These are phyloP conservation scores for Danionella cerebrum DNA, from an alignment of 2,113 vertebrate genomes.

Conservation along the genomic window DNA sequence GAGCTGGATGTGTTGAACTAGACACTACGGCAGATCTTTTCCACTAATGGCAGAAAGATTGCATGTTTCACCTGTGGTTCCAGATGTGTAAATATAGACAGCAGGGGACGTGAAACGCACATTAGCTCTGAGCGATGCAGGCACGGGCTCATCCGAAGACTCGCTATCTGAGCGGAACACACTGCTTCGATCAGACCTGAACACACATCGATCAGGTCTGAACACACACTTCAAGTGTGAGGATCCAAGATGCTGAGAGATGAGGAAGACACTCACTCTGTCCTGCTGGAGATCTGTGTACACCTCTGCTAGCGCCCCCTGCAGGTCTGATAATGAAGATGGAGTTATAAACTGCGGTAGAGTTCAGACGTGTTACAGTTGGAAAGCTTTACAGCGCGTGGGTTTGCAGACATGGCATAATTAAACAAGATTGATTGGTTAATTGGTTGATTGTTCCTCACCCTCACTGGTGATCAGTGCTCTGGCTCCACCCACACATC, in stretches of 20 bases:
- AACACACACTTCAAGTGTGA: too few relatives aligned
- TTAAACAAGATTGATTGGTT: too few relatives aligned
- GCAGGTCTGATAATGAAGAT: slow-evolving; percentile 44
- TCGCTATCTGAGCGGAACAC: too few relatives aligned
- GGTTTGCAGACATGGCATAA: too few relatives aligned
- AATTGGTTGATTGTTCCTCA: slow-evolving; percentile 37
- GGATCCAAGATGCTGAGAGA: too few relatives aligned
- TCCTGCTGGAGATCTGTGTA: slow-evolving; percentile 66
- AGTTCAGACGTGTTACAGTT: too few relatives aligned
- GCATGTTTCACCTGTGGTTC: slow-evolving; percentile 72
- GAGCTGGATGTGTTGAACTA: too few relatives aligned
- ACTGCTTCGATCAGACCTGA: slow-evolving; percentile 65
- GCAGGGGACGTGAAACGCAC: slow-evolving; percentile 67
- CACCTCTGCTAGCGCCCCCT: slow-evolving; percentile 69
- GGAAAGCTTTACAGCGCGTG: too few relatives aligned
- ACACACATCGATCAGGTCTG: slow-evolving; percentile 64
- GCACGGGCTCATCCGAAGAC: slow-evolving; percentile 55
- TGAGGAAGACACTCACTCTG: too few relatives aligned
- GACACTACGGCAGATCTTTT: too few relatives aligned
- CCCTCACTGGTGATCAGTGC: slow-evolving; percentile 72
- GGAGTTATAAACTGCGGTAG: too few relatives aligned
- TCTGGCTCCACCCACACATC: slow-evolving; percentile 64
- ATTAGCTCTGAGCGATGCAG: slow-evolving; percentile 65
- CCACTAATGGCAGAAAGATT: not conserved
- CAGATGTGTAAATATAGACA: slow-evolving; percentile 82